These are phyloP conservation scores for Diorhabda sublineata DNA, from an alignment of 1,140 invertebrate genomes.

Conservation along the genomic window DNA sequence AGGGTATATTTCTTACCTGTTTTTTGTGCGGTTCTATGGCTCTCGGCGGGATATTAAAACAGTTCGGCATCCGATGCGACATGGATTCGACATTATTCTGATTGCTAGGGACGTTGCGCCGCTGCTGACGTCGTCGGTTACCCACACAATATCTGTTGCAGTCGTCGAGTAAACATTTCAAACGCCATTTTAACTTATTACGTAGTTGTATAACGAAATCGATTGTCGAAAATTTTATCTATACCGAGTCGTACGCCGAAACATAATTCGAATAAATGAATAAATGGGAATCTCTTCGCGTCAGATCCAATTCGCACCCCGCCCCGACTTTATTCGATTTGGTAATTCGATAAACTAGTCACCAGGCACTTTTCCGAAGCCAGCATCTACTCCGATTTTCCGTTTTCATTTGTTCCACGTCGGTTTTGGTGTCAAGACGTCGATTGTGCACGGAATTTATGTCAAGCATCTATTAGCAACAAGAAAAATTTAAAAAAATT, in stretches of 20 bases:
- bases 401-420: too few relatives aligned
- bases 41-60: slow-evolving; percentile 38
- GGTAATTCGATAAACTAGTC: not conserved
- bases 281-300: slow-evolving; percentile 2
- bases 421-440: too few relatives aligned
- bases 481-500: too few relatives aligned
- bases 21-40: slow-evolving; percentile 17
- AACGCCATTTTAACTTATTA: too few relatives aligned
- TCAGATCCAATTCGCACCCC: slow-evolving; percentile 1
- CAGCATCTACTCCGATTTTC: not conserved
- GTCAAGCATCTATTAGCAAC: too few relatives aligned
- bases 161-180: slow-evolving; percentile 16
- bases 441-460: too few relatives aligned
- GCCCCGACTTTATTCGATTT: not conserved
- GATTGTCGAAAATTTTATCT: too few relatives aligned
- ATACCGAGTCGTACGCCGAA: too few relatives aligned
- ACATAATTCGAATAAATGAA: not conserved
- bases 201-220: too few relatives aligned
- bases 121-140: slow-evolving; percentile 40
- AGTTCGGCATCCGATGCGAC: slow-evolving; percentile 32
- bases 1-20: slow-evolving; percentile 2
- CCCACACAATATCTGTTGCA: slow-evolving; percentile 40
- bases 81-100: slow-evolving; percentile 44
- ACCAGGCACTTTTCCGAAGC: not conserved
- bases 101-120: slow-evolving; percentile 36